Conservation (phyloP, 2,888 invertebrate species). For the Esperia sulphurella region DNA sequence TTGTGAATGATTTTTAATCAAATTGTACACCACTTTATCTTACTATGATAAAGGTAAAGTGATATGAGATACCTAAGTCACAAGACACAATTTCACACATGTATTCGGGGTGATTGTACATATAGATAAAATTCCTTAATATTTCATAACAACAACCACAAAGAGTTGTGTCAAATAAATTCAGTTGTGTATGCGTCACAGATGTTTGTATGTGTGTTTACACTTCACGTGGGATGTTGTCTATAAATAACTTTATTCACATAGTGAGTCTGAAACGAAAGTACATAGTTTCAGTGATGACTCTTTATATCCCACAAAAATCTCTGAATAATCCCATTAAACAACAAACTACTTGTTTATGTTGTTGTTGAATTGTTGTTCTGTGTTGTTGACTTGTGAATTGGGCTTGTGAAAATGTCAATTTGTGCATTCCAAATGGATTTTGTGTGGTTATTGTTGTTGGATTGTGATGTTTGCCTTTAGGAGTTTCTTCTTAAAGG, state of each 20-base stretch:
- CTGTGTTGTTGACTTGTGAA: constrained; percentile 18
- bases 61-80: too few relatives aligned
- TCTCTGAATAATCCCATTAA: constrained; percentile 1
- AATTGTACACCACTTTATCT: neutral
- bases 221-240: constrained; percentile 59
- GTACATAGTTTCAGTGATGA: constrained; percentile 5
- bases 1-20: neutral
- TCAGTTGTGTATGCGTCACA: constrained; percentile 17
- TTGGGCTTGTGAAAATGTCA: constrained; percentile 37
- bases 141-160: neutral
- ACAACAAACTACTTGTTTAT: neutral
- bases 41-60: neutral
- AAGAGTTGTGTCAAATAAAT: neutral
- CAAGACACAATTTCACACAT: too few relatives aligned
- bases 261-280: constrained; percentile 12
- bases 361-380: neutral
- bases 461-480: constrained; percentile 52
- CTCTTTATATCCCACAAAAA: neutral
- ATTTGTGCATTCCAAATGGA: constrained; percentile 16
- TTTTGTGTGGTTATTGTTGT: constrained; percentile 23
- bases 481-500: constrained; percentile 53
- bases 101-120: too few relatives aligned
- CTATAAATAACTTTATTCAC: constrained; percentile 56
- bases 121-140: neutral
- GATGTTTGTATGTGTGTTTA: constrained; percentile 39